These are phyloP conservation scores for Nyctibius grandis DNA, from an alignment of 2,797 vertebrate genomes.

Conservation along the genomic window DNA sequence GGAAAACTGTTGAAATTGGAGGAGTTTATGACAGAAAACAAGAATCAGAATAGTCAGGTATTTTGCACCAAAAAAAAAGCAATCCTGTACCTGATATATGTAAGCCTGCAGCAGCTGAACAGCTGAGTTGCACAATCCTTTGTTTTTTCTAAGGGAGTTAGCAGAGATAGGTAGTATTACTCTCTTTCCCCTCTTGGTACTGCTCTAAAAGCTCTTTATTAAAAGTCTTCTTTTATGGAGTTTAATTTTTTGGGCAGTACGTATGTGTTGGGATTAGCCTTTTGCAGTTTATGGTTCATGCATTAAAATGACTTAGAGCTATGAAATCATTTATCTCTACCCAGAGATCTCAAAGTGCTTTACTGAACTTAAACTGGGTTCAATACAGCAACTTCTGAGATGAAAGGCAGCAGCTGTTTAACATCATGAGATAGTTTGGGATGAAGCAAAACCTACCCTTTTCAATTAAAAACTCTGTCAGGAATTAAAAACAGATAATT, in stretches of 20 bases:
- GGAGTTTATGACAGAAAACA: not conserved
- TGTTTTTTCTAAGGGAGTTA: not conserved
- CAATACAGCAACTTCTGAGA: not conserved
- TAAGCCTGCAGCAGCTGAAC: not conserved
- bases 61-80: not conserved
- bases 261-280: not conserved
- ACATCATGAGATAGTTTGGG: not conserved
- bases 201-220: not conserved
- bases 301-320: not conserved
- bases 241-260: not conserved
- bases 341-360: not conserved
- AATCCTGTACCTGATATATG: not conserved
- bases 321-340: not conserved
- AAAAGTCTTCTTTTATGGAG: not conserved
- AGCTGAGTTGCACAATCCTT: not conserved
- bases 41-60: not conserved
- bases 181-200: not conserved
- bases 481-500: not conserved
- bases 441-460: not conserved
- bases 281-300: not conserved
- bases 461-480: not conserved
- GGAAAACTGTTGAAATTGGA: not conserved
- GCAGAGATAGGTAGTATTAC: not conserved
- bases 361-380: not conserved
- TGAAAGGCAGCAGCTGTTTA: not conserved